Conservation (phyloP, 2,797 vertebrate genomes). For the Pangasius larnaudii region DNA sequence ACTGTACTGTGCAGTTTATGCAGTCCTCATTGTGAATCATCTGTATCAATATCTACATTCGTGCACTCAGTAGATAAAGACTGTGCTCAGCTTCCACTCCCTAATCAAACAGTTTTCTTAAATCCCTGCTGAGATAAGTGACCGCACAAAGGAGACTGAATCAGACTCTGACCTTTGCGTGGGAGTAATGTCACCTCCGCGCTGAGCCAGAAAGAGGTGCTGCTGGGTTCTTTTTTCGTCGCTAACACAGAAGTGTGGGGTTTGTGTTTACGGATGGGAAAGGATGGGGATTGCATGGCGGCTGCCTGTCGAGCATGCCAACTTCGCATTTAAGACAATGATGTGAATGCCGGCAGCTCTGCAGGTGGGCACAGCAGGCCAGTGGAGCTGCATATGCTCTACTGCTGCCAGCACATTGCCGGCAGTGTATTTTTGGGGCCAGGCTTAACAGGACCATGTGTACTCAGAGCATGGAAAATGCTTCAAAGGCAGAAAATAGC, state of each 20-base stretch:
- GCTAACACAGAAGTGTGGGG: constrained; percentile 51
- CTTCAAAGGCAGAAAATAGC: constrained; percentile 71
- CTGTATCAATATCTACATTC: constrained; percentile 33
- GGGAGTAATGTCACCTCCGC: constrained; percentile 55
- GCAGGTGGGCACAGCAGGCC: constrained; percentile 61
- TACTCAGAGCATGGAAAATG: constrained; percentile 62
- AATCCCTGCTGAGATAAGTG: constrained; percentile 58
- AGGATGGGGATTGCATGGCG: constrained; percentile 51
- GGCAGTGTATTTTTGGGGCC: constrained; percentile 65
- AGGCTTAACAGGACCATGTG: constrained; percentile 62
- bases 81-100: constrained; percentile 48
- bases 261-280: constrained; percentile 45
- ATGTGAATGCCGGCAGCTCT: constrained; percentile 61
- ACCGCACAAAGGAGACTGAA: constrained; percentile 56
- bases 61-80: constrained; percentile 34
- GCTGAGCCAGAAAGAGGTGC: constrained; percentile 51
- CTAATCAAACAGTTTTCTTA: constrained; percentile 59
- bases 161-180: constrained; percentile 61
- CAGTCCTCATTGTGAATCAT: constrained; percentile 23
- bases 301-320: constrained; percentile 60
- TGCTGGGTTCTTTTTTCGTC: constrained; percentile 48
- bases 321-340: constrained; percentile 67
- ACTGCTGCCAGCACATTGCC: constrained; percentile 59
- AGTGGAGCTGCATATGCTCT: constrained; percentile 65
- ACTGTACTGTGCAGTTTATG: constrained; percentile 22